phyloP scores from a whole-genome alignment of 2,113 vertebrate species.

The Otis tarda region DNA sequence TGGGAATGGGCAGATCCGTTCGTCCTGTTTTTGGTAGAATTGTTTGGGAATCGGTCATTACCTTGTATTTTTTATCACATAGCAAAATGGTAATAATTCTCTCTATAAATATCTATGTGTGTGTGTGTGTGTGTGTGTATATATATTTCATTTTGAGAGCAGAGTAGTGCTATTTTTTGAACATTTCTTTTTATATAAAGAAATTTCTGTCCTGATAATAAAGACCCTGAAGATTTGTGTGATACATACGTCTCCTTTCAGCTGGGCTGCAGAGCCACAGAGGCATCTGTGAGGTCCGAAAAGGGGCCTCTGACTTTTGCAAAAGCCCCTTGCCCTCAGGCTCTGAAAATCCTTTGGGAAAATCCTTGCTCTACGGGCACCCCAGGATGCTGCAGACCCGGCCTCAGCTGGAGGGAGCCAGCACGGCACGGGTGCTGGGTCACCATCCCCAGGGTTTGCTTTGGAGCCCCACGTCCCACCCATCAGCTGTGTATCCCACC shows the following conservation, averaged over 20 bases:
- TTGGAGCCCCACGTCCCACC: not conserved
- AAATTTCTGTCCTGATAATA: constrained; percentile 56
- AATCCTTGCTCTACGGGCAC: not conserved
- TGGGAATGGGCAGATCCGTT: not conserved
- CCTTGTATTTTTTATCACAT: not conserved
- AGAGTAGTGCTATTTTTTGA: constrained; percentile 57
- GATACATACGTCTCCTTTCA: not conserved
- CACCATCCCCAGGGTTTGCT: not conserved
- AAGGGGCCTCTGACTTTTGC: not conserved
- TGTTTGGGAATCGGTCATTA: not conserved
- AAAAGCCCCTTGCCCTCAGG: not conserved
- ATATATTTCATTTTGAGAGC: constrained; percentile 29
- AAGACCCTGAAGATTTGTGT: constrained; percentile 56
- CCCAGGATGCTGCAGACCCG: not conserved
- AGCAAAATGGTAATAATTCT: constrained; percentile 22
- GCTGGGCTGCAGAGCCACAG: not conserved
- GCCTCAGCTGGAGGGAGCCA: not conserved
- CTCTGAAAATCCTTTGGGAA: not conserved
- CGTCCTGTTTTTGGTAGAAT: not conserved
- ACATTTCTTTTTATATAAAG: constrained; percentile 52
- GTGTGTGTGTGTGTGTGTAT: not conserved
- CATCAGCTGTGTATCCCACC: too few species aligned
- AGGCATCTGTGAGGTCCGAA: not conserved
- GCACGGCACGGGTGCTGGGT: rapidly evolving
- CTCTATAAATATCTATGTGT: constrained; percentile 1